Evolutionary conservation across 2,797 vertebrate genomes (phyloP), one percentile per base, ranked within the genome.

Genomic region (Tiaroga cobitis): DNA sequence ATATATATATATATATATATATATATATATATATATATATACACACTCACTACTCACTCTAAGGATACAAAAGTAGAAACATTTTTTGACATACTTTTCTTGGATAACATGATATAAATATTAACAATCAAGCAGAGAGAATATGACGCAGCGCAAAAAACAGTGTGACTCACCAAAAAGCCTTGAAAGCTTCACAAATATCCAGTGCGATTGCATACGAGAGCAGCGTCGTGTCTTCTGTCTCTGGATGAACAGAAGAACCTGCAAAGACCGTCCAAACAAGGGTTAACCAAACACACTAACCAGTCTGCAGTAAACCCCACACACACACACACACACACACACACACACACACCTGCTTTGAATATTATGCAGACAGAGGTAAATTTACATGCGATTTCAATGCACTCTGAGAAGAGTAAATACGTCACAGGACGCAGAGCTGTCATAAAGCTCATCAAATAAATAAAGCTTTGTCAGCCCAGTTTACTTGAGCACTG

Each of bases 171-270:
- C 91, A 95, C 95, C 94, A 94, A 94, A 94, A 92, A 92, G 91
- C 92, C 90, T 91, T 90, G 87, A 94, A 95, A 95, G 94, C 92
- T 93, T 95, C 94, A 95, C 94, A 91, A 94, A 95, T 93, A 91
- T 94, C 87, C 84, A 69, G 70, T 87, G 32, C 1, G 83, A 72
- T 34, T 72, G 88, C 86, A 86, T 77, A 88, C 89, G 90, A 93
- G 88, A 90, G 88, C 79, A 86, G 89, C 84, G 91, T 91, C 15
- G 86, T 81, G 91, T 91, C 92, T 92, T 82, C 79, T 86, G 4
- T 72, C 61, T 72, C 61, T 43, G 74, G 80, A 85, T 59, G 24
- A 81, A 69, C 82, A 81, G 84, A 65, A 85, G 88, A 84, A 89
- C 88, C 89, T 90, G 74, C 29, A 84, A 83, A 88, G 83, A 78